A percentile compares a stretch with the other conserved stretches of the same genome.
These are phyloP conservation scores for Ictalurus furcatus DNA, from an alignment of 2,113 vertebrate species.

Conservation along the genomic window DNA sequence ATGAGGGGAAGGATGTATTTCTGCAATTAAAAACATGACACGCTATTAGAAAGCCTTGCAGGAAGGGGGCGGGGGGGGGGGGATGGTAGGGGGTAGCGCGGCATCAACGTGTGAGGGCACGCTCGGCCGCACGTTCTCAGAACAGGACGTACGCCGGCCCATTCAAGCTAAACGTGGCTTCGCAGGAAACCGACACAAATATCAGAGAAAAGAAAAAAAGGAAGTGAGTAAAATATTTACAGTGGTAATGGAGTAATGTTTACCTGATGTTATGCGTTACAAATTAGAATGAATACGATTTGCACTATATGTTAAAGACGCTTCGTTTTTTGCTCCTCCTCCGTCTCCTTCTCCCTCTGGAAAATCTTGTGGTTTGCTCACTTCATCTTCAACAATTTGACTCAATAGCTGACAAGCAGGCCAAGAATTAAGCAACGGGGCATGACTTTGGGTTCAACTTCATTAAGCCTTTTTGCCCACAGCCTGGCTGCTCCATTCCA, in stretches of 20 bases:
- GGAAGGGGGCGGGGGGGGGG: background rate
- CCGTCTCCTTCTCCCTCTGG: conserved; percentile 22
- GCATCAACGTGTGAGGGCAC: background rate
- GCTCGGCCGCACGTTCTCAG: conserved; percentile 3
- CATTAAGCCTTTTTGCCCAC: conserved; percentile 59
- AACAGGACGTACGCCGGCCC: conserved; percentile 9
- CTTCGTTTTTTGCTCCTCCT: background rate
- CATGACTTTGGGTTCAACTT: conserved; percentile 62
- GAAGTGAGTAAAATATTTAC: background rate
- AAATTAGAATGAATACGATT: conserved; percentile 5
- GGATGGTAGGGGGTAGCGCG: background rate
- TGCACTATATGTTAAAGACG: conserved; percentile 41
- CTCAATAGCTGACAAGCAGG: conserved; percentile 56
- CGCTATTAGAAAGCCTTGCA: conserved; percentile 70
- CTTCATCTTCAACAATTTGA: conserved; percentile 53
- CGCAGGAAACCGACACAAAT: background rate
- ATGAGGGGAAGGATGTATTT: conserved; percentile 97
- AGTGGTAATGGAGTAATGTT: background rate
- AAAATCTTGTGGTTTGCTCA: conserved; percentile 48
- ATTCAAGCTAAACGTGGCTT: background rate
- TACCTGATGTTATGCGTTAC: background rate
- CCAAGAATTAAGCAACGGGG: conserved; percentile 52
- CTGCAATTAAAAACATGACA: conserved; percentile 82
- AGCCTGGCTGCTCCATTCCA: conserved; percentile 50
- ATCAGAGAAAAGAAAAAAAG: background rate